Percentiles rank a stretch among this genome's conserved stretches.
phyloP scores from a whole-genome alignment of 2,888 invertebrate species.

The Nesidiocoris tenuis region DNA sequence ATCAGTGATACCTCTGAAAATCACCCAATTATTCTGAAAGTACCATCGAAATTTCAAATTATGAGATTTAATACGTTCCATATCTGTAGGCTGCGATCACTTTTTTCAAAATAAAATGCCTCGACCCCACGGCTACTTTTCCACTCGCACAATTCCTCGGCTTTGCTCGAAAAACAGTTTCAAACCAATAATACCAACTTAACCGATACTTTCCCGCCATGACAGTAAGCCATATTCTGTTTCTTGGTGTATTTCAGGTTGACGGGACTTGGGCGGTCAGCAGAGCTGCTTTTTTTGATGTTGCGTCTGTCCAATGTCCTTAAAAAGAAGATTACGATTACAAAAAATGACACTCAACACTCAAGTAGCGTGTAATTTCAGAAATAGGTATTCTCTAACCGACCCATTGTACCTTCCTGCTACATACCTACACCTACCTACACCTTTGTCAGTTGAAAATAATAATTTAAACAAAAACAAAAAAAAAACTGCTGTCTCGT shows the following conservation, averaged over 20 bases:
- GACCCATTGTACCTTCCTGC: background rate
- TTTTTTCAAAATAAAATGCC: no score
- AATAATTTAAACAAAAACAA: background rate
- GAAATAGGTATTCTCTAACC: background rate
- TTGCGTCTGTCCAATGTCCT: constrained; percentile 33
- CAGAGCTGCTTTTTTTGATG: constrained; percentile 42
- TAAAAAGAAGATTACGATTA: constrained; percentile 9
- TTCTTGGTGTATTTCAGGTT: constrained; percentile 46
- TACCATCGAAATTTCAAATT: no score
- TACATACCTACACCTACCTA: background rate
- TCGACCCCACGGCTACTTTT: no score
- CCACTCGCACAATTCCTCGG: no score
- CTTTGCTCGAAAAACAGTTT: no score
- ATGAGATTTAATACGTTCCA: no score
- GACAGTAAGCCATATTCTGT: background rate
- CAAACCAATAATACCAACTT: no score
- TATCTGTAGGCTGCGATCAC: no score
- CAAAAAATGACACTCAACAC: background rate
- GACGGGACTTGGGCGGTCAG: constrained; percentile 45
- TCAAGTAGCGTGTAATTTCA: background rate
- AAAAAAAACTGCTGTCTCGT: background rate
- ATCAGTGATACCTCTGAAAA: no score
- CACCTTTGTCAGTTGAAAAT: background rate
- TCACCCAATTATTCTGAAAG: no score
- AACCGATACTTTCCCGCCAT: background rate